Evolutionary conservation across 2,797 vertebrate genomes (phyloP), one percentile per base, ranked within the genome.

Genomic region (Hydrophis major): DNA sequence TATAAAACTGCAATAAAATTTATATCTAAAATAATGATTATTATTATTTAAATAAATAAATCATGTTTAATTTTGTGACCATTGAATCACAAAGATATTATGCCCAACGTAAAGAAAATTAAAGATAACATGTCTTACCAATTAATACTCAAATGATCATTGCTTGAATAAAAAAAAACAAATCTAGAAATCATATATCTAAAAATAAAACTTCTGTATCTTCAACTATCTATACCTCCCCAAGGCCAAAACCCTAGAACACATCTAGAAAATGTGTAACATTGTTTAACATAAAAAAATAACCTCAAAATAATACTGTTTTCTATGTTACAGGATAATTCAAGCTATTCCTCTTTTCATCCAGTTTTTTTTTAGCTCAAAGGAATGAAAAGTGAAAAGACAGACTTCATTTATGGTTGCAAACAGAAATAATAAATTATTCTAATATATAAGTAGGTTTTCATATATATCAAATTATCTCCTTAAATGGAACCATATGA

Each of bases 101-200:
- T 86, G 14, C 8, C 59, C 89, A 14, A 14, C 87, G 66, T 90
- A 0, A 1, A 83, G 37, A 93, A 47, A 87, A 25, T 86, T 32
- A 88, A 87, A 59, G 13, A 47, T 94, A 69, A 86, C 0, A 0
- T 42, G 78, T 89, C 37, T 32, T 87, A 86, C 53, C 69, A n/a
- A 83, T 93, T 60, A 83, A 56, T 13, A 94, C 56, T 93, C 12
- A 86, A 93, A 93, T 89, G 25, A 22, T 92, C n/a, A 57, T 92
- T 50, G 61, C 87, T 37, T 90, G 55, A n/a, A 92, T 37, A 42
- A 53, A 90, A 53, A 53, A 37, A 91, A 91, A 93, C 4, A 93
- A n/a, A 91, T 55, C 16, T 78, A 37, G 16, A 74, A 74, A 92
- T 20, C 1, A 69, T 66, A 4, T 0, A 0, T 74, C 25, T 86